Percentiles rank a stretch among this genome's conserved stretches.
phyloP scores from a whole-genome alignment of 2,888 invertebrate species.

The Drosophila ochracea region DNA sequence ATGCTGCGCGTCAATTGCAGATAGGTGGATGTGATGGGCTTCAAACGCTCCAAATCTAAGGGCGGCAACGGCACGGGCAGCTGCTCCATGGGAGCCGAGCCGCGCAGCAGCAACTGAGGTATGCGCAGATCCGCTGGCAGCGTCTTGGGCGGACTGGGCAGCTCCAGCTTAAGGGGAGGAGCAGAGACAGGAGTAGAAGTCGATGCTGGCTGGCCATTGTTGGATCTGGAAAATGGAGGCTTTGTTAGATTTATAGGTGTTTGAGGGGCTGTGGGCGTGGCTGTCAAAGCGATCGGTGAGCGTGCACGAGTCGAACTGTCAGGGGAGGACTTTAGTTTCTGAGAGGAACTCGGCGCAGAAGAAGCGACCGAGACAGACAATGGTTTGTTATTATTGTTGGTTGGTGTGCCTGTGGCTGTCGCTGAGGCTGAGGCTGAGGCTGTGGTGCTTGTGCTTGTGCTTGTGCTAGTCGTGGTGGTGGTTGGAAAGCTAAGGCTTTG shows the following conservation, averaged over 20 bases:
- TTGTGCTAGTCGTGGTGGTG: slow-evolving; percentile 28
- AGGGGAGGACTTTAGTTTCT: slow-evolving; percentile 64
- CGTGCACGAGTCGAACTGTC: slow-evolving; percentile 54
- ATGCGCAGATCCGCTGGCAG: slow-evolving; percentile 64
- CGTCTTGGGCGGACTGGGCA: slow-evolving; percentile 68
- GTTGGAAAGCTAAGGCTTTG: slow-evolving; percentile 71
- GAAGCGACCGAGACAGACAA: slow-evolving; percentile 29
- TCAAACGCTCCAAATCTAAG: slow-evolving; percentile 86
- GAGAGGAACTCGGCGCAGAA: slow-evolving; percentile 20
- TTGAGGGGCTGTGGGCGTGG: slow-evolving; percentile 52
- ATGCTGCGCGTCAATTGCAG: slow-evolving; percentile 93
- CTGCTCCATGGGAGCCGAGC: slow-evolving; percentile 38
- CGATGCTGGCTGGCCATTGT: slow-evolving; percentile 54
- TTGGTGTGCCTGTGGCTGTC: slow-evolving; percentile 17
- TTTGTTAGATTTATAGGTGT: slow-evolving; percentile 83
- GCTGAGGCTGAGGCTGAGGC: slow-evolving; percentile 17
- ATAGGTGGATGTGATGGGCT: slow-evolving; percentile 96
- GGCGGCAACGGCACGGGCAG: slow-evolving; percentile 64
- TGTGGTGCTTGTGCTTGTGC: slow-evolving; percentile 15
- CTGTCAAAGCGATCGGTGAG: slow-evolving; percentile 52
- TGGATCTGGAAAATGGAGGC: slow-evolving; percentile 77
- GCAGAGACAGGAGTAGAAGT: slow-evolving; percentile 64
- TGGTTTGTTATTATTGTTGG: slow-evolving; percentile 32
- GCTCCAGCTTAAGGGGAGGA: slow-evolving; percentile 63
- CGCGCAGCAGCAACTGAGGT: slow-evolving; percentile 58